These are phyloP conservation scores for Prunella himalayana DNA, from an alignment of 2,113 vertebrate genomes.

Conservation along the genomic window DNA sequence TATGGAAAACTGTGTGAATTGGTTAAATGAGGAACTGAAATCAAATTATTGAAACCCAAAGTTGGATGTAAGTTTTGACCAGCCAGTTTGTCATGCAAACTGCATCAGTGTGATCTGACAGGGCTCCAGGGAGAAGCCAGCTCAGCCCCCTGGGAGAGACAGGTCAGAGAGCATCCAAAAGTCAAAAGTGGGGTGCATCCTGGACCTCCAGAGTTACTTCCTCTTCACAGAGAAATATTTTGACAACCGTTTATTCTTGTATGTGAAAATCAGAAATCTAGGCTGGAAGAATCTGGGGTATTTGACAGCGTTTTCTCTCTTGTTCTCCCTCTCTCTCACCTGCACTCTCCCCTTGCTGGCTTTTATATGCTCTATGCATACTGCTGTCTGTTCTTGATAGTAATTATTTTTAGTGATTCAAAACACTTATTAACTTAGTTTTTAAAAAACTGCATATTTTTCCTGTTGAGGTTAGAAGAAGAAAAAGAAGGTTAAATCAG, in stretches of 20 bases:
- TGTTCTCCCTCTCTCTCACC: not conserved
- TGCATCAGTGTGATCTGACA: not conserved
- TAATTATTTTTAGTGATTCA: not conserved
- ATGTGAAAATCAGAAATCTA: not conserved
- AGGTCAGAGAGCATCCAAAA: not conserved
- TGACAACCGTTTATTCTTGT: not conserved
- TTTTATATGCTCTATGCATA: not conserved
- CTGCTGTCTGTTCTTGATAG: not conserved
- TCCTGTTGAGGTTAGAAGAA: not conserved
- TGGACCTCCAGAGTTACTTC: not conserved
- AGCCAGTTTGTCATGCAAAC: not conserved
- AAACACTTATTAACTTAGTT: not conserved
- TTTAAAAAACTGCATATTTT: not conserved
- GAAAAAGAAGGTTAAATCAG: slow-evolving; percentile 20
- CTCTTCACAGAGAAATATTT: not conserved
- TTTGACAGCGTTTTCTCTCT: not conserved
- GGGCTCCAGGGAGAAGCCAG: not conserved
- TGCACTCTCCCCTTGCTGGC: not conserved
- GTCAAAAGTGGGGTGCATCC: not conserved
- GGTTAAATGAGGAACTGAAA: not conserved
- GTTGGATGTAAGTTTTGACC: not conserved
- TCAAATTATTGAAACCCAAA: not conserved
- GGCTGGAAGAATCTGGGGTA: not conserved
- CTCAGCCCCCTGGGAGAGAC: accelerated
- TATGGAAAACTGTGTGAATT: not conserved